Conservation (phyloP, 2,113 vertebrate species). For the Sarotherodon lohbergeri region DNA sequence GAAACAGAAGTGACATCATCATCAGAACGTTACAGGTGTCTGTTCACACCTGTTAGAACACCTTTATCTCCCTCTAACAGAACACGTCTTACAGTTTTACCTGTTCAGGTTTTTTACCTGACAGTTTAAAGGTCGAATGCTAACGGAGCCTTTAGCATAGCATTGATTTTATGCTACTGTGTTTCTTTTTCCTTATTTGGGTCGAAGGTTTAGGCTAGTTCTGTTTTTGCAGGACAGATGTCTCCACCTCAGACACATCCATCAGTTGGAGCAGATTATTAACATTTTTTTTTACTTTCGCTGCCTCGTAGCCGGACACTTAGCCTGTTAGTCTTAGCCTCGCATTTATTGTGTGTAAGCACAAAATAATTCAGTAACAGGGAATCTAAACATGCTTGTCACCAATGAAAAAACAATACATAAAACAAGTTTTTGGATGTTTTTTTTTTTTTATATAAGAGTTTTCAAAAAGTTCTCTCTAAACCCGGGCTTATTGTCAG, state of each 20-base stretch:
- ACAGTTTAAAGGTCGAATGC: neutral
- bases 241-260: neutral
- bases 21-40: neutral
- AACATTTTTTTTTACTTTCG: neutral
- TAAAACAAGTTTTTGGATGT: neutral
- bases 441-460: neutral
- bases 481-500: neutral
- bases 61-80: neutral
- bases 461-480: neutral
- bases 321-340: neutral
- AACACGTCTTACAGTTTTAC: neutral
- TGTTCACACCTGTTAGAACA: neutral
- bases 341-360: neutral
- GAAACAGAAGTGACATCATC: neutral
- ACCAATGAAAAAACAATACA: neutral
- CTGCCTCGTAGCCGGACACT: neutral
- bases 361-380: neutral
- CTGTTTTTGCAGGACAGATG: neutral
- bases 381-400: neutral
- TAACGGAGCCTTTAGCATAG: neutral
- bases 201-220: neutral
- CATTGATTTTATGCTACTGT: neutral
- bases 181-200: neutral
- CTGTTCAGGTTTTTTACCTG: neutral
- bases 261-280: neutral